phyloP scores from a whole-genome alignment of 2,797 vertebrate species.

The Epinephelus malabaricus region DNA sequence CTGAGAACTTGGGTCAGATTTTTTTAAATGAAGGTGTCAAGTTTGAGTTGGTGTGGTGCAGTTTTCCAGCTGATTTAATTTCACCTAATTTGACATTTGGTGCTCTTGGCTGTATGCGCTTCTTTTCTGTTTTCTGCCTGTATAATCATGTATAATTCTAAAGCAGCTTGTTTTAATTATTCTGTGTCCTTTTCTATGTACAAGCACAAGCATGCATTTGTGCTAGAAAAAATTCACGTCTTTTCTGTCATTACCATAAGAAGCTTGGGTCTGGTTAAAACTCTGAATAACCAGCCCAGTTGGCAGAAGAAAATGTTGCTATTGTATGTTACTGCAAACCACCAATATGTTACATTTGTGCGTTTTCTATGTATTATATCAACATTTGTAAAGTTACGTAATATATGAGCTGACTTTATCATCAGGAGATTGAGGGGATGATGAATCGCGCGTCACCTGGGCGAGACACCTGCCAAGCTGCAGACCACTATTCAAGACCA shows the following conservation, averaged over 20 bases:
- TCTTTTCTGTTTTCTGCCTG: constrained; percentile 33
- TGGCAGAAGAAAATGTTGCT: too few relatives aligned
- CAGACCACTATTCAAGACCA: too few relatives aligned
- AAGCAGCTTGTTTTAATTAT: constrained; percentile 31
- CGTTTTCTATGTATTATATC: too few relatives aligned
- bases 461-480: too few relatives aligned
- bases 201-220: constrained; percentile 40
- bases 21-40: constrained; percentile 11
- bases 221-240: constrained; percentile 6
- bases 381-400: too few relatives aligned
- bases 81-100: constrained; percentile 32
- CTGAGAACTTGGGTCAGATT: neutral
- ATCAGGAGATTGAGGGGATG: too few relatives aligned
- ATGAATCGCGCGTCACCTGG: too few relatives aligned
- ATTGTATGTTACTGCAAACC: too few relatives aligned
- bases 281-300: too few relatives aligned
- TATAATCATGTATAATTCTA: constrained; percentile 28
- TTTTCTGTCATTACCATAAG: neutral
- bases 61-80: constrained; percentile 24
- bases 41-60: constrained; percentile 22
- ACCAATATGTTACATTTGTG: too few relatives aligned
- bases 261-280: neutral
- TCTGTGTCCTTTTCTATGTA: constrained; percentile 30
- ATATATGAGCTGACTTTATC: too few relatives aligned
- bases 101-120: constrained; percentile 11